Percentiles rank a stretch among this genome's conserved stretches.
Conservation (phyloP, 2,113 vertebrate species). For the Glaucomys volans region DNA sequence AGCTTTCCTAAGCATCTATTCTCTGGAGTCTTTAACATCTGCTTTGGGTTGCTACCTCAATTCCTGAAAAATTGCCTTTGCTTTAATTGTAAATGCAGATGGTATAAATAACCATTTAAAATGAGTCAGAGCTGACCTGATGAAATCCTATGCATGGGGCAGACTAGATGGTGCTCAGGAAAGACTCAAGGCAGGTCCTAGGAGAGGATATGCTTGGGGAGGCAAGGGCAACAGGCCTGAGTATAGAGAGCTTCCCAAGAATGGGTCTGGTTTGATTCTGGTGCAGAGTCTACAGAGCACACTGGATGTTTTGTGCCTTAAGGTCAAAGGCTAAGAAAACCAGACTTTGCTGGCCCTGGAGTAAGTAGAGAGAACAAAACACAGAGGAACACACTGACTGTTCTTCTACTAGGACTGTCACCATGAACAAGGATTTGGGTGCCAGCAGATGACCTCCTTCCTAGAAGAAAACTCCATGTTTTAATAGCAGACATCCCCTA, state of each 20-base stretch:
- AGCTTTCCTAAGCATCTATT: neutral
- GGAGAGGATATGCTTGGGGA: neutral
- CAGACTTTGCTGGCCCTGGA: neutral
- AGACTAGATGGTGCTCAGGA: neutral
- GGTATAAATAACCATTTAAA: neutral
- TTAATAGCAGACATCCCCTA: neutral
- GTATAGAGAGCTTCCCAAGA: neutral
- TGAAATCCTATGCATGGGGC: neutral
- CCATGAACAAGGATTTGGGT: accelerated
- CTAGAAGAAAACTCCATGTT: neutral
- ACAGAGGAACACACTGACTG: neutral
- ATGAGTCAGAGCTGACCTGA: neutral
- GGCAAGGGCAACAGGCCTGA: neutral
- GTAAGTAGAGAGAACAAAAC: neutral
- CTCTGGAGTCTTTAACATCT: neutral
- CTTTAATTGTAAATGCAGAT: neutral
- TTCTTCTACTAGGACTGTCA: neutral
- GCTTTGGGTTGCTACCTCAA: neutral
- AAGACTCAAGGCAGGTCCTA: neutral
- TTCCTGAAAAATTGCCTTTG: neutral
- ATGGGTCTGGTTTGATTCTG: neutral
- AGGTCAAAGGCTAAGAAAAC: neutral
- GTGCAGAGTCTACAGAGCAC: accelerated
- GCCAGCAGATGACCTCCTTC: neutral
- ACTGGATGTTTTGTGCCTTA: neutral